Percentiles rank a stretch among this genome's conserved stretches.
phyloP scores from a whole-genome alignment of 1,140 invertebrate species.

The Drosophila nasuta region DNA sequence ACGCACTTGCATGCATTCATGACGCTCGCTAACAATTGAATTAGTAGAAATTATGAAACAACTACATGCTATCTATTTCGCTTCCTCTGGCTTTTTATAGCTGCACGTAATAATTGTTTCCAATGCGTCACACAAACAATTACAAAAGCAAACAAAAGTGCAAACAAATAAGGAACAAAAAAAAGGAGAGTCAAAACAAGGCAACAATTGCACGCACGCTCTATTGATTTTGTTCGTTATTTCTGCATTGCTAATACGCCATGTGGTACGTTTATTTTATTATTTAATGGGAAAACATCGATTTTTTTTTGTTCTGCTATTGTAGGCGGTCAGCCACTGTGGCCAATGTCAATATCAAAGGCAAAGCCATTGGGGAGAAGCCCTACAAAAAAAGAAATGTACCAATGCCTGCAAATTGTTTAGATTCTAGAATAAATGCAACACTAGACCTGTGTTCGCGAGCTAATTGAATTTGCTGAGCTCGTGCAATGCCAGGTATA shows the following conservation, averaged over 20 bases:
- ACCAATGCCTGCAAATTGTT: slow-evolving; percentile 23
- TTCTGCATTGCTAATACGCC: slow-evolving; percentile 70
- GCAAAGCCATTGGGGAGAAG: slow-evolving; percentile 48
- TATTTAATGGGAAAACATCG: slow-evolving; percentile 58
- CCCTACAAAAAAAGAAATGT: slow-evolving; percentile 46
- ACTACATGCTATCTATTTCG: not conserved
- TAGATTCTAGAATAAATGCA: slow-evolving; percentile 48
- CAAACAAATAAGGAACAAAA: slow-evolving; percentile 23
- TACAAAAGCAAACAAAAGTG: slow-evolving; percentile 21
- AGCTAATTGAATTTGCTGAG: slow-evolving; percentile 72
- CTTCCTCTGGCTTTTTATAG: not conserved
- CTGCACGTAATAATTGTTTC: slow-evolving; percentile 54
- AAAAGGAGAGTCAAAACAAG: slow-evolving; percentile 4
- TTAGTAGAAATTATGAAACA: slow-evolving; percentile 58
- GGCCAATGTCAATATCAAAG: slow-evolving; percentile 80
- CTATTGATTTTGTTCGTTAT: slow-evolving; percentile 46
- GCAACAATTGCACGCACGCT: slow-evolving; percentile 42
- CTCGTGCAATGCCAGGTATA: slow-evolving; percentile 70
- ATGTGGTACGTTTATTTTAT: slow-evolving; percentile 53
- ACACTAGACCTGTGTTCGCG: not conserved
- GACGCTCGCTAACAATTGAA: slow-evolving; percentile 50
- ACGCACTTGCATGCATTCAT: not conserved
- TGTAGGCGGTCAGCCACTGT: not conserved
- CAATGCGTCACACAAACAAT: slow-evolving; percentile 49
- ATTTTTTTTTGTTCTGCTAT: slow-evolving; percentile 32